phyloP scores from a whole-genome alignment of 2,888 invertebrate species.

The Phymatocera aterrima region DNA sequence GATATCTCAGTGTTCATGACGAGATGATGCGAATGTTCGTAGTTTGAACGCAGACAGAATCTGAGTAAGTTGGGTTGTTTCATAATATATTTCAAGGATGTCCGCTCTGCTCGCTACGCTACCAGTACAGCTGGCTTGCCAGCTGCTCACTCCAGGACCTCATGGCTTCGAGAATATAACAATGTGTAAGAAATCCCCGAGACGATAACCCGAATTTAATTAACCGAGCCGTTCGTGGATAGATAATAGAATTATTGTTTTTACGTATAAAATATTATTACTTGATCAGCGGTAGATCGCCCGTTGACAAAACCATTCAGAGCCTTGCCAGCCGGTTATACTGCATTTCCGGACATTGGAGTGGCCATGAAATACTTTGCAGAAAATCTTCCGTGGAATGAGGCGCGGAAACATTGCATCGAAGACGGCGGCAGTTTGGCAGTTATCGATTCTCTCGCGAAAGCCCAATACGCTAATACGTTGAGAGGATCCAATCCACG shows the following conservation, averaged over 20 bases:
- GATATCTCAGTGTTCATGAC: neutral
- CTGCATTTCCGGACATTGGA: slow-evolving; percentile 30
- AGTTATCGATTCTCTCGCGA: slow-evolving; percentile 3
- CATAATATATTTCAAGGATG: neutral
- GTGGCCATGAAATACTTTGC: neutral
- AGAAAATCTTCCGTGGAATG: neutral
- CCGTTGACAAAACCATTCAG: neutral
- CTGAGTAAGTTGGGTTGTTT: neutral
- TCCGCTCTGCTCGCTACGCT: neutral
- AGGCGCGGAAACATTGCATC: slow-evolving; percentile 19
- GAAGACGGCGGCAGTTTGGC: slow-evolving; percentile 16
- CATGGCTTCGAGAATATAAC: neutral
- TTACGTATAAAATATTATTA: neutral
- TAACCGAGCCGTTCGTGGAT: neutral
- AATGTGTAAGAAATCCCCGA: neutral
- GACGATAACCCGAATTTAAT: neutral
- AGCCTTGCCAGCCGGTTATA: slow-evolving; percentile 1
- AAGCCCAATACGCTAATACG: neutral
- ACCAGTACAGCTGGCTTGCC: slow-evolving; percentile 10
- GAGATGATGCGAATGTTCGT: neutral
- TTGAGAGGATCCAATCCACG: neutral
- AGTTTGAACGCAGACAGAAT: neutral
- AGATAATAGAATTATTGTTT: neutral
- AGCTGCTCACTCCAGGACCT: neutral
- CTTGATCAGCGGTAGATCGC: neutral